Conservation (phyloP, 1,140 invertebrate species). For the Drosophila punjabiensis region DNA sequence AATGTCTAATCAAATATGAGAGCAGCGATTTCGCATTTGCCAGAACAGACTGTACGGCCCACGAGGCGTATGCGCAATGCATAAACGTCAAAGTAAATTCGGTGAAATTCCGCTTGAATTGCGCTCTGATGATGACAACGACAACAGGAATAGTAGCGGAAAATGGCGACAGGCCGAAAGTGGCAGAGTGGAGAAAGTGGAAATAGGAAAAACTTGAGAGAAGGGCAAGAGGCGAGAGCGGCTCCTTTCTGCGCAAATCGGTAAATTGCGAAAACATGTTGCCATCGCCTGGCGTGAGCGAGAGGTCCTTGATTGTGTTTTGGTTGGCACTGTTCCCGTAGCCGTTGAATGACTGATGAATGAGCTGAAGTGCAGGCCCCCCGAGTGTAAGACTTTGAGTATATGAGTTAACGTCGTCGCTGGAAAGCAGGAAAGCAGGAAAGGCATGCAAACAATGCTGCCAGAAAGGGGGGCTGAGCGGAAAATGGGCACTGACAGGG, state of each 20-base stretch:
- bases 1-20: slow-evolving; percentile 65
- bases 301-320: slow-evolving; percentile 31
- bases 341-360: slow-evolving; percentile 74
- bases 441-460: slow-evolving; percentile 73
- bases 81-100: slow-evolving; percentile 74
- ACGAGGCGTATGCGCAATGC: slow-evolving; percentile 71
- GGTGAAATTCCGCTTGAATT: slow-evolving; percentile 75
- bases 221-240: neutral
- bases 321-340: slow-evolving; percentile 32
- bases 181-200: neutral
- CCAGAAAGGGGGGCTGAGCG: slow-evolving; percentile 16
- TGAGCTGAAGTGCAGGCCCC: slow-evolving; percentile 59
- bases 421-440: slow-evolving; percentile 45
- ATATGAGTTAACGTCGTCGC: slow-evolving; percentile 33
- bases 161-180: neutral
- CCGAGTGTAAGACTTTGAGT: slow-evolving; percentile 45
- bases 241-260: slow-evolving; percentile 49
- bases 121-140: slow-evolving; percentile 65
- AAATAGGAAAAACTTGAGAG: neutral
- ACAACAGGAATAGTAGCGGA: slow-evolving; percentile 22
- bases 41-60: slow-evolving; percentile 43
- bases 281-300: slow-evolving; percentile 45
- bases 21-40: slow-evolving; percentile 15
- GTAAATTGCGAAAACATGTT: slow-evolving; percentile 81
- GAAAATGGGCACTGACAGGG: slow-evolving; percentile 35